Base-by-base conservation (phyloP, 1,140 invertebrate genomes). In the Gryllus bimaculatus region DNA sequence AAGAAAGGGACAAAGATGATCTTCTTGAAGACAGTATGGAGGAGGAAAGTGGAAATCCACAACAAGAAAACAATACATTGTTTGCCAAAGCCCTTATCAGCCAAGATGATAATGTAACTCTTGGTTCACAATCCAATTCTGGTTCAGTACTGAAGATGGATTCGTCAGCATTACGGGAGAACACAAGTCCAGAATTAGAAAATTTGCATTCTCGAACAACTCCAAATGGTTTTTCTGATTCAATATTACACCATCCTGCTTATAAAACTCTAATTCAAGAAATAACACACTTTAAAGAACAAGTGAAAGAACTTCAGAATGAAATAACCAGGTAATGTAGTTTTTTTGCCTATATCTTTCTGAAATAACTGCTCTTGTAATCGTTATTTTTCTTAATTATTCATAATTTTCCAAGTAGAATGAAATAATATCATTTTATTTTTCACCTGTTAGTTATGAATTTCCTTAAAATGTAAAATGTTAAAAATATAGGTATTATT, bases 221-320 rank as follows among this genome's bases (percentile, higher is more conserved):
- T 39, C 76, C 79, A 48, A 80, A 78, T 76, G 80, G 76, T 26
- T 49, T 79, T 48, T 79, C 76, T 0, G 74, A 15, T 15, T 78
- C 76, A 7, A 15, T 80, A 5, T 75, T 79, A 18, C 78, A 48
- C 47, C 80, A 81, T 75, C 80, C 80, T 20, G 76, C 78, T 5
- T 81, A 81, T 49, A 81, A 81, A 77, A 78, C 78, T 75, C 21
- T 81, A n/a, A 79, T 79, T 39, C 54, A 79, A 26, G 80, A 81
- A 75, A 15, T 81, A 15, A n/a, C 79, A n/a, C 75, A 66, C 6
- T 48, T 48, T 13, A 81, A 79, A 47, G 80, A 79, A 73, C 76
- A 81, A 20, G 54, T 79, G 18, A 73, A 39, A 66, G 26, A 73
- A 66, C 73, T 78, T 7, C 15, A 76, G 13, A 39, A n/a, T 18